These are phyloP conservation scores for Epinotia bilunana DNA, from an alignment of 2,888 invertebrate genomes.

Conservation along the genomic window DNA sequence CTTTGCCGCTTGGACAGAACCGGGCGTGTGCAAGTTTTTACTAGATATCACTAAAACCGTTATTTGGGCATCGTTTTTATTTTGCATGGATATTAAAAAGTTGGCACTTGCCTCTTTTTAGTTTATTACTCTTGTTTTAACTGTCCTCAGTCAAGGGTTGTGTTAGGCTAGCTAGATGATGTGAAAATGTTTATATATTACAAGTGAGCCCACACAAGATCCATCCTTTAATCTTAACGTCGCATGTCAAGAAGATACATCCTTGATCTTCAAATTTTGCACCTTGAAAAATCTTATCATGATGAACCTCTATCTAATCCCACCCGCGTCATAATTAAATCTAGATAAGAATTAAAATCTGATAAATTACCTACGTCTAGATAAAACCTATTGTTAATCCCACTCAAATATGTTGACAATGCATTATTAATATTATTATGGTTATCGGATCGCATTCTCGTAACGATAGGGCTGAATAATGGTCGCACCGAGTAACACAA, in stretches of 20 bases:
- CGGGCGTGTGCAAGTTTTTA: neutral
- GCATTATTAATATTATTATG: neutral
- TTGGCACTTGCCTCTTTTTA: neutral
- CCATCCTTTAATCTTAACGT: neutral
- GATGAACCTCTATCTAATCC: conserved; percentile 23
- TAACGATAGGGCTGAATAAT: too few relatives aligned
- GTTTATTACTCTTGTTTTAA: neutral
- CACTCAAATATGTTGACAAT: neutral
- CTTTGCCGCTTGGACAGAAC: neutral
- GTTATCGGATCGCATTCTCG: neutral
- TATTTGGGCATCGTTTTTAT: neutral
- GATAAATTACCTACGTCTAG: conserved; percentile 1
- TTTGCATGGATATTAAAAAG: neutral
- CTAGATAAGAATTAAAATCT: conserved; percentile 16
- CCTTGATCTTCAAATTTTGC: conserved; percentile 62
- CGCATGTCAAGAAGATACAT: conserved; percentile 49
- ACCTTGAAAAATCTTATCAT: conserved; percentile 52
- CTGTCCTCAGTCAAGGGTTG: neutral
- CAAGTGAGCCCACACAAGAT: too few relatives aligned
- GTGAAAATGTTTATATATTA: too few relatives aligned
- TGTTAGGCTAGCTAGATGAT: neutral
- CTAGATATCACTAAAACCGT: conserved; percentile 7
- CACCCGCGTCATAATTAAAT: conserved; percentile 43
- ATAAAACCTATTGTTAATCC: neutral
- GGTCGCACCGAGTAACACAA: too few relatives aligned